Conservation (phyloP, 2,113 vertebrate species). For the Cheilinus undulatus region DNA sequence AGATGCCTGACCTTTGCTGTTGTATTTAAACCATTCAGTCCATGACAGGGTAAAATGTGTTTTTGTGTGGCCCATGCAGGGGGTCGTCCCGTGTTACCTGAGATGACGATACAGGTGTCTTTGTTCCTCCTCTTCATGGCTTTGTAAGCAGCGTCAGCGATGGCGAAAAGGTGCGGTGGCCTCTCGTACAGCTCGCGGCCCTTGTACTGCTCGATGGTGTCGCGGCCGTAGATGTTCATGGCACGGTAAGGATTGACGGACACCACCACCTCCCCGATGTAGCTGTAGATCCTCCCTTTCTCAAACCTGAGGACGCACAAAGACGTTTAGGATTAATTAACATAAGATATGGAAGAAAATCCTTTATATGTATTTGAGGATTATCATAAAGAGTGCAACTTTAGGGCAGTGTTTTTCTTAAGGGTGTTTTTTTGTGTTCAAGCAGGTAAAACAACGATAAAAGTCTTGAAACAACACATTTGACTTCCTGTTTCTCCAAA, state of each 20-base stretch:
- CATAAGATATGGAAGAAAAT: neutral
- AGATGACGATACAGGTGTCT: slow-evolving; percentile 98
- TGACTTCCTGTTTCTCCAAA: too few relatives aligned
- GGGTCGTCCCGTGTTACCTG: slow-evolving; percentile 83
- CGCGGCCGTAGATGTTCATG: slow-evolving; percentile 94
- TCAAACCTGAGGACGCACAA: slow-evolving; percentile 87
- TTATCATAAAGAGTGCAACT: too few relatives aligned
- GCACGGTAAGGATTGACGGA: slow-evolving; percentile 96
- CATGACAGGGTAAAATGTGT: neutral
- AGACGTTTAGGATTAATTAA: neutral
- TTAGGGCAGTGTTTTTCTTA: too few relatives aligned
- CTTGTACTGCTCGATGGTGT: slow-evolving; percentile 93
- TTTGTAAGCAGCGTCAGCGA: slow-evolving; percentile 97
- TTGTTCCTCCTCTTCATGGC: slow-evolving; percentile 98
- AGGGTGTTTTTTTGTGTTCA: too few relatives aligned
- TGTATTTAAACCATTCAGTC: neutral
- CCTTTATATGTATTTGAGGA: neutral
- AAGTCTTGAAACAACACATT: too few relatives aligned
- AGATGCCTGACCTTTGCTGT: neutral
- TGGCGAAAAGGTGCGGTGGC: slow-evolving; percentile 96
- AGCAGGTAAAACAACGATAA: too few relatives aligned
- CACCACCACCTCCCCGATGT: slow-evolving; percentile 97
- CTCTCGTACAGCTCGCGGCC: slow-evolving; percentile 95
- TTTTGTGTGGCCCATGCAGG: neutral
- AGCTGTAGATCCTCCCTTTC: slow-evolving; percentile 95